Percentiles rank a stretch among this genome's conserved stretches.
Evolutionary conservation across 2,888 invertebrate species (phyloP).

Genomic region (Lamellibrachia satsuma): DNA sequence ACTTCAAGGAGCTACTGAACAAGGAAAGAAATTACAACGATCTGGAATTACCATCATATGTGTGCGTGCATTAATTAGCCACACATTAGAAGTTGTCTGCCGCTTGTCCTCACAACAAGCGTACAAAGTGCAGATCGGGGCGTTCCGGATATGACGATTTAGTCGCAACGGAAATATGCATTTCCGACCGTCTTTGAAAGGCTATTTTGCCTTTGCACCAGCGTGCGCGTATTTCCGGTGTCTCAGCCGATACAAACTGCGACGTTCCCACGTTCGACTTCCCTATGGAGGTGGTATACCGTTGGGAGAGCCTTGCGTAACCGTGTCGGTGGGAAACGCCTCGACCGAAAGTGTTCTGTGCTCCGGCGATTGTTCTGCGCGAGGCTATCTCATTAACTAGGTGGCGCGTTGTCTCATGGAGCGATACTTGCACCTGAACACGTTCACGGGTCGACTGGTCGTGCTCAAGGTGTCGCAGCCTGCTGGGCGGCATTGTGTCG

Average conservation of each 20-base stretch:
- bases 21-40: too few relatives aligned
- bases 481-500: not conserved
- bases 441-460: not conserved
- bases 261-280: not conserved
- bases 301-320: conserved; percentile 17
- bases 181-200: not conserved
- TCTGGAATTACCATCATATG: too few relatives aligned
- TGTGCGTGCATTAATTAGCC: not conserved
- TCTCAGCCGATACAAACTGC: not conserved
- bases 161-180: not conserved
- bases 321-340: not conserved
- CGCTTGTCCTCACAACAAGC: not conserved
- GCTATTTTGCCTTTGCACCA: not conserved
- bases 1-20: too few relatives aligned
- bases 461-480: not conserved
- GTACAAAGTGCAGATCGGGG: not conserved
- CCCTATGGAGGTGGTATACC: not conserved
- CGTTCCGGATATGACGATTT: not conserved
- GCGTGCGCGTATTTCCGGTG: not conserved
- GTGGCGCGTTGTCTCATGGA: not conserved
- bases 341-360: not conserved
- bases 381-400: not conserved
- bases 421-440: not conserved
- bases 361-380: not conserved
- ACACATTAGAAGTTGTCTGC: not conserved